Evolutionary conservation across 2,888 invertebrate species (phyloP).

Genomic region (Onthophagus sagittarius): DNA sequence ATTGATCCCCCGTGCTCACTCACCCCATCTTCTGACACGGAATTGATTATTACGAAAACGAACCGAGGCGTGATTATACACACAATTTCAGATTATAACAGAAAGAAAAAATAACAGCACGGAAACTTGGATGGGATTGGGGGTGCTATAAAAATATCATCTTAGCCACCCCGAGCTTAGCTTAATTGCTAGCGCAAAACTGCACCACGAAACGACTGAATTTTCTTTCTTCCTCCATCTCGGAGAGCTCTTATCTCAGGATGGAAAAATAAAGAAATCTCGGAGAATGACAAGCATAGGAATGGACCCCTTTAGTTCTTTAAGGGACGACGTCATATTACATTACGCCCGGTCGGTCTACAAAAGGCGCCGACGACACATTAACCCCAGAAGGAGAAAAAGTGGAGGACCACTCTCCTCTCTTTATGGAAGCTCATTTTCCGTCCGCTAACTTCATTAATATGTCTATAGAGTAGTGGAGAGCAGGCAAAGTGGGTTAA

Average conservation of each 20-base stretch:
- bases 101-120: too few relatives aligned
- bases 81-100: too few relatives aligned
- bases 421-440: background rate
- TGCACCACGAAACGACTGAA: background rate
- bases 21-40: background rate
- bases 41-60: background rate
- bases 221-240: background rate
- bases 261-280: background rate
- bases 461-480: background rate
- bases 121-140: too few relatives aligned
- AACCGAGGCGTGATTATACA: too few relatives aligned
- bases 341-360: background rate
- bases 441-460: background rate
- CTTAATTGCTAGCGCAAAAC: background rate
- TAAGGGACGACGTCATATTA: background rate
- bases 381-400: background rate
- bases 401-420: background rate
- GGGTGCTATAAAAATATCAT: too few relatives aligned
- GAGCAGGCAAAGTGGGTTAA: background rate
- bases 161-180: background rate
- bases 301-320: background rate
- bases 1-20: background rate
- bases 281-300: background rate
- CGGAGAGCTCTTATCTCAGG: background rate
- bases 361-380: background rate